phyloP scores from a whole-genome alignment of 1,140 invertebrate species.

The Leptopilina clavipes region DNA sequence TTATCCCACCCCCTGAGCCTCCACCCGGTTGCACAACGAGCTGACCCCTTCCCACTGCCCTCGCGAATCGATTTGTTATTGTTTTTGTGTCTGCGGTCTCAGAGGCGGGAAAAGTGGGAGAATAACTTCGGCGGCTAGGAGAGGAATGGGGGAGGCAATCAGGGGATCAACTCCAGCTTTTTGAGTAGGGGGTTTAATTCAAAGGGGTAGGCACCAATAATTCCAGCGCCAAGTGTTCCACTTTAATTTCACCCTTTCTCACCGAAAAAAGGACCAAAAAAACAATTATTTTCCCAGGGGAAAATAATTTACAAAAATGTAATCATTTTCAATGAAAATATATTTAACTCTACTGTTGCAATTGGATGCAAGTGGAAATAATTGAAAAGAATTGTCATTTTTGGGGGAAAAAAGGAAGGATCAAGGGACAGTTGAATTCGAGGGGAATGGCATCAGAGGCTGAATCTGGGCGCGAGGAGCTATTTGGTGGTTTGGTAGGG shows the following conservation, averaged over 20 bases:
- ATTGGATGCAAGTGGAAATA: too few relatives aligned
- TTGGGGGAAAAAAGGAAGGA: neutral
- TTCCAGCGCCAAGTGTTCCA: too few relatives aligned
- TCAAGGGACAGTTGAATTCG: constrained; percentile 4
- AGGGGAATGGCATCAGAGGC: constrained; percentile 12
- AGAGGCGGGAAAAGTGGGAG: constrained; percentile 57
- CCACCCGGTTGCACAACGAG: constrained; percentile 51
- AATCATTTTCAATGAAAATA: too few relatives aligned
- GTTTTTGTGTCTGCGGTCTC: constrained; percentile 74
- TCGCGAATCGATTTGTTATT: constrained; percentile 75
- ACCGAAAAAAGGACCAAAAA: too few relatives aligned
- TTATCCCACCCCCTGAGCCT: constrained; percentile 35
- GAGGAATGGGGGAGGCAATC: constrained; percentile 42
- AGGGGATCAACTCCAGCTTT: constrained; percentile 37
- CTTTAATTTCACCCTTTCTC: too few relatives aligned
- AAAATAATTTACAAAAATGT: too few relatives aligned
- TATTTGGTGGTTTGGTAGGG: constrained; percentile 37
- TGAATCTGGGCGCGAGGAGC: constrained; percentile 32
- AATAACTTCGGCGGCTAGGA: constrained; percentile 47
- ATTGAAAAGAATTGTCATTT: too few relatives aligned
- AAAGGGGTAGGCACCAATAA: neutral
- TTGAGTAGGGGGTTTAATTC: neutral
- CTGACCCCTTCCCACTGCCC: constrained; percentile 69
- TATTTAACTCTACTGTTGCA: too few relatives aligned
- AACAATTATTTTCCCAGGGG: too few relatives aligned